These are phyloP conservation scores for Onychomys leucogaster DNA, from an alignment of 2,797 vertebrate species.

Conservation along the genomic window DNA sequence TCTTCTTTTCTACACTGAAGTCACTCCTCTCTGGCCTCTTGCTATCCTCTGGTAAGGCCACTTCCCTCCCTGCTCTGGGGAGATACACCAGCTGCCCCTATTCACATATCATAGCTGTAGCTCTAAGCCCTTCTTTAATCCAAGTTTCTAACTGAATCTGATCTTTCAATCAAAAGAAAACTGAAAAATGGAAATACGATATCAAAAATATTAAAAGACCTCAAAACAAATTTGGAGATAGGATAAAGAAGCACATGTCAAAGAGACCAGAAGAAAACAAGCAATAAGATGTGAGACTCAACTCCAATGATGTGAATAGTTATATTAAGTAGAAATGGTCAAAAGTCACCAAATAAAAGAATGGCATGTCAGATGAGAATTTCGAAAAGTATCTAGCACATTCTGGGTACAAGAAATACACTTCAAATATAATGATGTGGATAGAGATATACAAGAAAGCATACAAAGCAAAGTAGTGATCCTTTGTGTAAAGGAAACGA, in stretches of 20 bases:
- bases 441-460: background rate
- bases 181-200: conserved; percentile 27
- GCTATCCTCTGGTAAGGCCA: background rate
- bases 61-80: background rate
- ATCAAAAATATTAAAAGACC: background rate
- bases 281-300: background rate
- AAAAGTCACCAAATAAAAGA: background rate
- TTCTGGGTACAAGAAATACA: conserved; percentile 27
- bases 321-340: conserved; percentile 29
- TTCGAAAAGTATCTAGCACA: background rate
- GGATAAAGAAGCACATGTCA: background rate
- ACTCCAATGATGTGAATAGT: background rate
- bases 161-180: background rate
- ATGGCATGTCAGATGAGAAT: background rate
- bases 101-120: background rate
- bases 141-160: background rate
- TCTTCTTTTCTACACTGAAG: background rate
- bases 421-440: conserved; percentile 31
- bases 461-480: background rate
- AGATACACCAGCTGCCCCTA: background rate
- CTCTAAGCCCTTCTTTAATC: background rate
- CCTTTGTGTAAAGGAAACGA: background rate
- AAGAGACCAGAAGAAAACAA: background rate
- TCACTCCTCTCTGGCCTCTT: background rate
- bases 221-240: background rate